Conservation (phyloP, 2,888 invertebrate species). For the Phlogophora meticulosa region DNA sequence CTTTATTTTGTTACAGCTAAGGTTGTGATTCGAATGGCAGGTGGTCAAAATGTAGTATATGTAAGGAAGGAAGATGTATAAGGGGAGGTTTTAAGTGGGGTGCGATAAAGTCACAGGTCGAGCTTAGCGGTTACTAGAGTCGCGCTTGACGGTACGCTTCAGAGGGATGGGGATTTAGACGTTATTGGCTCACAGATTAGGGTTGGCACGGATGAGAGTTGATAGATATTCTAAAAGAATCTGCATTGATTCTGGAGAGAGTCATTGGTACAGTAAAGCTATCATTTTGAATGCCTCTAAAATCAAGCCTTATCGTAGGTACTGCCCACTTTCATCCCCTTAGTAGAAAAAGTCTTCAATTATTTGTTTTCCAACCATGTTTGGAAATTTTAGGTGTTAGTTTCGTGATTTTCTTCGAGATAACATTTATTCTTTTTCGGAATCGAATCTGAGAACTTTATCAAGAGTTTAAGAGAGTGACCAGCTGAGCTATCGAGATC, state of each 20-base stretch:
- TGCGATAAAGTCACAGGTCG: slow-evolving; percentile 88
- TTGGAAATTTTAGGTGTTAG: no score
- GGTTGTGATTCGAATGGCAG: slow-evolving; percentile 30
- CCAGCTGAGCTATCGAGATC: no score
- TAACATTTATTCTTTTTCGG: no score
- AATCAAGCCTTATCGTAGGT: no score
- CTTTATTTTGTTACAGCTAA: neutral
- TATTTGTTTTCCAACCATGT: no score
- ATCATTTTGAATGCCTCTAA: no score
- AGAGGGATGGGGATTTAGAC: slow-evolving; percentile 85
- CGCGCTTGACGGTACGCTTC: slow-evolving; percentile 87
- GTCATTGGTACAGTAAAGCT: neutral
- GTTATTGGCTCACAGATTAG: slow-evolving; percentile 79
- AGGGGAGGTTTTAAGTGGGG: slow-evolving; percentile 72
- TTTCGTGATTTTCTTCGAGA: no score
- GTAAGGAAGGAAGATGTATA: slow-evolving; percentile 64
- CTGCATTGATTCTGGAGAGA: neutral
- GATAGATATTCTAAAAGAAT: neutral
- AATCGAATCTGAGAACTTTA: no score
- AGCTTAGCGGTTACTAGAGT: slow-evolving; percentile 88
- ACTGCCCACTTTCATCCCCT: neutral
- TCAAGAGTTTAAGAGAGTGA: no score
- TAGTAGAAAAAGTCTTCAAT: no score
- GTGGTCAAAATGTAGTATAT: slow-evolving; percentile 41
- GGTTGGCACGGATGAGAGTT: slow-evolving; percentile 71